Evolutionary conservation across 2,888 invertebrate genomes (phyloP), one percentile per base, ranked within the genome.

Genomic region (Eremobia ochroleuca): DNA sequence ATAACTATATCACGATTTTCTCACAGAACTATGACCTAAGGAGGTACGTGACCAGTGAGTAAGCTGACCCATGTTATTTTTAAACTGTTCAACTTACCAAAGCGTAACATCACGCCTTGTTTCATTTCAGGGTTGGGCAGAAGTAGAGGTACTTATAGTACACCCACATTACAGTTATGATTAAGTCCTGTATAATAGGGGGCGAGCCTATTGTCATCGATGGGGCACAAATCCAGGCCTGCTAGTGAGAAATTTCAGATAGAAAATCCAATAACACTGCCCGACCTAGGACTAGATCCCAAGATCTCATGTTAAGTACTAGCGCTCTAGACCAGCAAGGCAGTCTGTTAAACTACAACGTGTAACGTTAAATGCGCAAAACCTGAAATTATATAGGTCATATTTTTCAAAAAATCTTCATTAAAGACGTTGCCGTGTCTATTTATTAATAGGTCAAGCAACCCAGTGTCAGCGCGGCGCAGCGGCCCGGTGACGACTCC

Each of bases 1-100:
- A 77, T 83, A 73, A 69, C 49, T 43, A 28, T 43, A 59, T 77
- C 86, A 83, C 69, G 83, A 83, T 78, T 72, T 77, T 69, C 49
- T 28, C 31, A 70, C 34, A 68, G 31, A 81, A 28, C 62, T 46
- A 61, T 72, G 34, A 61, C 13, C 1, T 46, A 25, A 28, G 31
- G 43, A 46, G 4, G 0, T 49, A 67, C 55, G 46, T 55, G 55
- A 52, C 28, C 46, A 62, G 46, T 49, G 25, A 2, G 9, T 64
- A 34, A 28, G 2, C 34, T 11, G 49, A 83, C 6, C 13, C 18
- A 4, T 31, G 18, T 31, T 18, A 46, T 73, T 72, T 81, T 61
- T 9, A 25, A 43, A 34, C 28, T 18, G 13, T 55, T 55, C 52
- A 55, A n/a, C 55, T 55, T 55, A 55, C 6, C 6, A 58, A 28